phyloP scores from a whole-genome alignment of 2,888 invertebrate species.

The Tillus elongatus region DNA sequence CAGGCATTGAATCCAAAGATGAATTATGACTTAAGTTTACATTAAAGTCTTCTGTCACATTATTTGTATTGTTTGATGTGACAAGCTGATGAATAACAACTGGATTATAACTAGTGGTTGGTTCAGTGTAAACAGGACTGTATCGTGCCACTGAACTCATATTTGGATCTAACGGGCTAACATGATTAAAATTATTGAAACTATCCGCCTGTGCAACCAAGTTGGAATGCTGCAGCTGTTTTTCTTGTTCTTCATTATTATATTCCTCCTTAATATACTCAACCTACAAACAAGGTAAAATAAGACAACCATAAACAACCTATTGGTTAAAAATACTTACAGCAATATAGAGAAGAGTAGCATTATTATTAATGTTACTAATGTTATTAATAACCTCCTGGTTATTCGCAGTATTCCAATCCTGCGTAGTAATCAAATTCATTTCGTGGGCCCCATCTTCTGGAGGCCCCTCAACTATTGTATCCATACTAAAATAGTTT shows the following conservation, averaged over 20 bases:
- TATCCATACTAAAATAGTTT: constrained; percentile 31
- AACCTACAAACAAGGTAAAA: background rate
- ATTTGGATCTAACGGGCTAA: constrained; percentile 42
- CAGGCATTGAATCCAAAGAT: constrained; percentile 28
- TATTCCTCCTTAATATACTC: no score
- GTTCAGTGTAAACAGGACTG: constrained; percentile 46
- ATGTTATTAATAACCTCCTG: constrained; percentile 18
- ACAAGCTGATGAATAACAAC: constrained; percentile 37
- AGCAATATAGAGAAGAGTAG: constrained; percentile 36
- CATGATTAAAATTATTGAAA: constrained; percentile 32
- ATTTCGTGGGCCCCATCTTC: constrained; percentile 28
- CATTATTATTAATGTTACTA: no score
- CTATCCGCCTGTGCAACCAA: constrained; percentile 11
- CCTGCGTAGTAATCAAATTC: constrained; percentile 25
- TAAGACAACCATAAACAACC: background rate
- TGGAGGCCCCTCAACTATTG: constrained; percentile 28
- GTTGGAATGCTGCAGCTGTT: no score
- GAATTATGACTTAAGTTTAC: constrained; percentile 17
- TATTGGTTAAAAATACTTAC: constrained; percentile 27
- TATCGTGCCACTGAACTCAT: constrained; percentile 53
- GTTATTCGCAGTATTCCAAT: constrained; percentile 23
- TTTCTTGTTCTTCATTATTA: no score
- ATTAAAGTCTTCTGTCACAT: constrained; percentile 19
- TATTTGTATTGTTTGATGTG: constrained; percentile 23
- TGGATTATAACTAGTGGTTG: constrained; percentile 30